Conservation (phyloP, 30 jellyfish, hydroid and myxozoan genomes). For the Rhopilema esculentum region DNA sequence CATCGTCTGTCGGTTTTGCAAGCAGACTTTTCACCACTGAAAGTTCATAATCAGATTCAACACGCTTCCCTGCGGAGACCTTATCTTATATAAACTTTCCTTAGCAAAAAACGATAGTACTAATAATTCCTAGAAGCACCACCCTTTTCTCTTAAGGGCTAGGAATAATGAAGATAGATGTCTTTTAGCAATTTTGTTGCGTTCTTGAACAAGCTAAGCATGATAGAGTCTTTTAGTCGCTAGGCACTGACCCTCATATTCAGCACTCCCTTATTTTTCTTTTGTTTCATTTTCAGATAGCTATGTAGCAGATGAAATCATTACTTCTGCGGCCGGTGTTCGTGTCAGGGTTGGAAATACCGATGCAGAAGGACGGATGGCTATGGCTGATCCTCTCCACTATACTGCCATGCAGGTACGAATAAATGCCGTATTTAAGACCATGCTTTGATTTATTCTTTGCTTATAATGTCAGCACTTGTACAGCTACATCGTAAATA, state of each 20-base stretch:
- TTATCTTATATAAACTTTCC: too few species aligned
- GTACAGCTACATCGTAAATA: too few species aligned
- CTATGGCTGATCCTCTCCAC: conserved; percentile 93
- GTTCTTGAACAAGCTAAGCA: background rate
- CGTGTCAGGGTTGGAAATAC: conserved; percentile 98
- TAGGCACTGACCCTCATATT: too few species aligned
- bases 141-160: too few species aligned
- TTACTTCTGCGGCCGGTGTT: conserved; percentile 96
- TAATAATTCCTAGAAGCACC: too few species aligned
- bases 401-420: conserved; percentile 79
- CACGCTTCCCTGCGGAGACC: too few species aligned
- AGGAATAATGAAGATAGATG: too few species aligned
- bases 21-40: background rate
- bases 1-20: background rate
- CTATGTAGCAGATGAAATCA: conserved; percentile 97
- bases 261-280: background rate
- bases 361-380: conserved; percentile 99
- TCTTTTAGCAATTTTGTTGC: too few species aligned
- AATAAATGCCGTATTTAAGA: background rate
- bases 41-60: too few species aligned
- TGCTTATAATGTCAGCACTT: too few species aligned
- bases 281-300: conserved; percentile 55
- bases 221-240: background rate
- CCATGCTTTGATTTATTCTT: background rate
- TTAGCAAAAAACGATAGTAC: too few species aligned